Percentiles rank a stretch among this genome's conserved stretches.
These are phyloP conservation scores for Falcunculus frontatus DNA, from an alignment of 2,113 vertebrate genomes.

Conservation along the genomic window DNA sequence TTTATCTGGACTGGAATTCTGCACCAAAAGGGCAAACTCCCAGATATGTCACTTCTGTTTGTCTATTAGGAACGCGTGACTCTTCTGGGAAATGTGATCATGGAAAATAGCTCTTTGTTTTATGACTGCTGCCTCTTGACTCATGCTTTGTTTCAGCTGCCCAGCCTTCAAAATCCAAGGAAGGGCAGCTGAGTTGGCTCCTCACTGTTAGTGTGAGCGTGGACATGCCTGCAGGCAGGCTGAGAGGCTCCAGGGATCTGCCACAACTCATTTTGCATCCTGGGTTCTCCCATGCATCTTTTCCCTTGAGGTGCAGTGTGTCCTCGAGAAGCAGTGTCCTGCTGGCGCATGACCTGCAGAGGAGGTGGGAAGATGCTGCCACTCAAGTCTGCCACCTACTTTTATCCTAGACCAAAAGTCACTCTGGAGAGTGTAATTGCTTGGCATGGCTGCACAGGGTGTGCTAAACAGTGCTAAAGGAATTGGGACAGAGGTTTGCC, in stretches of 20 bases:
- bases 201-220: background rate
- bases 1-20: background rate
- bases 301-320: too few relatives aligned
- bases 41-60: background rate
- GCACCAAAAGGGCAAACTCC: background rate
- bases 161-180: background rate
- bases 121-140: background rate
- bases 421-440: background rate
- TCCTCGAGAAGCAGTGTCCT: background rate
- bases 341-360: accelerated
- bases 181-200: background rate
- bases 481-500: background rate
- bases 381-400: background rate
- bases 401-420: background rate
- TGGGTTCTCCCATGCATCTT: background rate
- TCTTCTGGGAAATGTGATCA: background rate
- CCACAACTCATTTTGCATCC: accelerated
- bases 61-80: background rate
- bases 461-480: background rate
- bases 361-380: background rate
- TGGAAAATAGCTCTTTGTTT: background rate
- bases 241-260: background rate
- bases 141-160: background rate
- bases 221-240: background rate
- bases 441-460: background rate